Conservation (phyloP, 92 coral and sea anemone species). For the Zoanthus solanderi region DNA sequence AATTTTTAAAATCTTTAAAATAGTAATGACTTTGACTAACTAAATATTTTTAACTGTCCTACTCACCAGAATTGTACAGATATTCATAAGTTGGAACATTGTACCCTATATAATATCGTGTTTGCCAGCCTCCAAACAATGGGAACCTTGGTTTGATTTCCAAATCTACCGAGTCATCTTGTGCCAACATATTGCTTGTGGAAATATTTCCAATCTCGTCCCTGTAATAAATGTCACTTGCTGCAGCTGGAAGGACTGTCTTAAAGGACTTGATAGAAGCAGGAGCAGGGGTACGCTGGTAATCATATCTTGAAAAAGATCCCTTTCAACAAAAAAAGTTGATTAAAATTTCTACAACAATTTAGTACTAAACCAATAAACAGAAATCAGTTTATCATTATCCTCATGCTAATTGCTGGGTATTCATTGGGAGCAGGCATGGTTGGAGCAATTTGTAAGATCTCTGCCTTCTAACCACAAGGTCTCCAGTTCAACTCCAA, state of each 20-base stretch:
- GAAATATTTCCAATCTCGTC: constrained; percentile 99
- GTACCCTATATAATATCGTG: constrained; percentile 93
- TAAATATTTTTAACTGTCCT: neutral
- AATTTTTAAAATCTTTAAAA: no score
- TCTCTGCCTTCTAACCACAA: no score
- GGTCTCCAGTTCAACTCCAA: no score
- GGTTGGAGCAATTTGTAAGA: no score
- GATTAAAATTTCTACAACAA: neutral
- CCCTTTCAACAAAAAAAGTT: constrained; percentile 62
- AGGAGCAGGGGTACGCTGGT: constrained; percentile 96
- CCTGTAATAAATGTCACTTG: constrained; percentile 94
- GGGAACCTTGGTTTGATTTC: constrained; percentile 97
- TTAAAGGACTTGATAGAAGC: constrained; percentile 97
- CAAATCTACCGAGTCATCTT: constrained; percentile 94
- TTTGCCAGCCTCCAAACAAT: constrained; percentile 99
- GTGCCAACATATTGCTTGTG: constrained; percentile 88
- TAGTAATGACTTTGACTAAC: no score
- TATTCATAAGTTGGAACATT: constrained; percentile 97
- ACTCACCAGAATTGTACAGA: constrained; percentile 83
- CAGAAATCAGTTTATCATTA: no score
- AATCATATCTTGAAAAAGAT: constrained; percentile 95
- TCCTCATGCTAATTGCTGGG: no score
- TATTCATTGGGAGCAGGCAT: no score
- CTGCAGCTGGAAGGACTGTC: constrained; percentile 92
- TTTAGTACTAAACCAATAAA: no score